These are phyloP conservation scores for Lamellibrachia satsuma DNA, from an alignment of 2,888 invertebrate species.

Conservation along the genomic window DNA sequence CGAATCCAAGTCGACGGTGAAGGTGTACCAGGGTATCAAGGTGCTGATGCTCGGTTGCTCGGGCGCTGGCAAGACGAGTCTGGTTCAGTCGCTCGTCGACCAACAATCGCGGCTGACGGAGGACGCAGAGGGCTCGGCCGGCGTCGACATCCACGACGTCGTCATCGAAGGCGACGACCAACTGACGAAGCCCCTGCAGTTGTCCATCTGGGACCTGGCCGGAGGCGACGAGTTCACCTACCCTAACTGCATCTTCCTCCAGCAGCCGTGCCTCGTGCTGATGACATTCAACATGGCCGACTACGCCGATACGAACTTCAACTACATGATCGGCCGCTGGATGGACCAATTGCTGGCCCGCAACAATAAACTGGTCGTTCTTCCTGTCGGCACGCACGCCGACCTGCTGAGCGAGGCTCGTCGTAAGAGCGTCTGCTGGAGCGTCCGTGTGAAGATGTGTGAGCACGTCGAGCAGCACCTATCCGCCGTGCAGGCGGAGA, in stretches of 20 bases:
- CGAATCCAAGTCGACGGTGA: conserved; percentile 55
- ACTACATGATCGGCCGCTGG: conserved; percentile 58
- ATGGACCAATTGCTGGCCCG: conserved; percentile 62
- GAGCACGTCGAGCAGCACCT: conserved; percentile 44
- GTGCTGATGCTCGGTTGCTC: conserved; percentile 42
- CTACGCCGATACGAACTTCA: conserved; percentile 48
- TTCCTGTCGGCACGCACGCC: conserved; percentile 60
- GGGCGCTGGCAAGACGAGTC: conserved; percentile 44
- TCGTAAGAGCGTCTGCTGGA: conserved; percentile 40
- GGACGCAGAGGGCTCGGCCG: conserved; percentile 53
- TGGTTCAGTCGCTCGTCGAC: conserved; percentile 57
- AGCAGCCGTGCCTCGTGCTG: conserved; percentile 55
- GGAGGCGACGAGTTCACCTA: conserved; percentile 55
- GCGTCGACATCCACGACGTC: conserved; percentile 50
- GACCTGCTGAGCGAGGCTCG: conserved; percentile 48
- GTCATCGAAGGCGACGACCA: conserved; percentile 47
- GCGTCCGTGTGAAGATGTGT: conserved; percentile 46
- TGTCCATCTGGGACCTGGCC: conserved; percentile 46
- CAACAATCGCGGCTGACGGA: conserved; percentile 58
- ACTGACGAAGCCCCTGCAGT: conserved; percentile 43
- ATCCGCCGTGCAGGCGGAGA: background rate
- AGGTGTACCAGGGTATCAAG: conserved; percentile 51
- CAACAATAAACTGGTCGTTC: conserved; percentile 55
- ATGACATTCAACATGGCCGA: conserved; percentile 60
- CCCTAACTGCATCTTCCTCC: conserved; percentile 57